Base-by-base conservation (phyloP, 2,888 invertebrate species). In the Lycophotia porphyrea region DNA sequence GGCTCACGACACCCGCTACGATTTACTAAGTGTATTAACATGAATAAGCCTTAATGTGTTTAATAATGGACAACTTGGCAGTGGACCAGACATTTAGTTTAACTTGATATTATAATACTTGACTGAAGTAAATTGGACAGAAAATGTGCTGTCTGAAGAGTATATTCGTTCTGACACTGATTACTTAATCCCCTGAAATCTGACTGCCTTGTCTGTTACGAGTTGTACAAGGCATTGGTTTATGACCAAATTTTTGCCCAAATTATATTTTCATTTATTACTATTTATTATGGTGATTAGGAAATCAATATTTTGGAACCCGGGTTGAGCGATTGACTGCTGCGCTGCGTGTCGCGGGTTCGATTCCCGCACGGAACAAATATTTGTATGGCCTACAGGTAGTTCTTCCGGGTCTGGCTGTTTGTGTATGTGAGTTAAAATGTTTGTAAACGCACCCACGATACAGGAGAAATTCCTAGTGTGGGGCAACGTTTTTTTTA, bases 41-140 rank as follows among this genome's bases (percentile, higher is more conserved):
- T 84, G 71, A 79, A 75, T 84, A 79, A 81, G 74, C 69, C 73
- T 80, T 84, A 89, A 87, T 87, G 82, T 83, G 72, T 71, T 78
- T 87, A 79, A 83, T 83, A 84, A 81, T 81, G 80, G 84, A 84
- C 80, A 80, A 84, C 82, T 91, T 91, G 91, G 90, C 88, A 87
- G 76, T 67, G 78, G 70, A 89, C 88, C 90, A 90, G 89, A 86
- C 82, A 73, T 78, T 87, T 76, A 73, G 67, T 70, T 66, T 31
- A 78, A 82, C 79, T 81, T 78, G 77, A 78, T 71, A 82, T 84
- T 81, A 88, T 86, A 79, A 81, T 75, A 49, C 55, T 84, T 84
- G 81, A 86, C 78, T 85, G 80, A 82, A 81, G 80, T 71, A 74
- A 85, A 86, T 89, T 88, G 81, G 82, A 84, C 76, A 71, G 78